A percentile compares a stretch with the other conserved stretches of the same genome.
These are phyloP conservation scores for Drosophila saltans DNA, from an alignment of 1,140 invertebrate species.

Conservation along the genomic window DNA sequence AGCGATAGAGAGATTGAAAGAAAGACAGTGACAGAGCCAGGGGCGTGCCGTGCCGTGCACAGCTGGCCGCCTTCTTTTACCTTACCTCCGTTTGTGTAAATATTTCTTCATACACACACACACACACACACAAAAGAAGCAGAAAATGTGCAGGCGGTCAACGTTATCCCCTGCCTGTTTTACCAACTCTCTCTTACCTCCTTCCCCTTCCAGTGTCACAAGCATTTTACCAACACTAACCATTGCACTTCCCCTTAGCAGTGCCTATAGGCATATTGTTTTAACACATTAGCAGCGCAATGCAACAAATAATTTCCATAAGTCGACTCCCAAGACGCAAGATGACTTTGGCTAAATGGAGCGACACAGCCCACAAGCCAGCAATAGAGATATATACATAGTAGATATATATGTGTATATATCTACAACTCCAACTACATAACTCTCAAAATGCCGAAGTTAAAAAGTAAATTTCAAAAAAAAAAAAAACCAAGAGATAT, in stretches of 20 bases:
- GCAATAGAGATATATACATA: slow-evolving; percentile 20
- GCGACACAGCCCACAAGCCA: slow-evolving; percentile 27
- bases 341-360: slow-evolving; percentile 53
- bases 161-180: not conserved
- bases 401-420: not conserved
- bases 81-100: slow-evolving; percentile 67
- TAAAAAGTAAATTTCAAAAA: slow-evolving; percentile 64
- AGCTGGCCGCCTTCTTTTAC: slow-evolving; percentile 53
- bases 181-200: no score
- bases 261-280: slow-evolving; percentile 70
- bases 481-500: slow-evolving; percentile 67
- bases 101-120: slow-evolving; percentile 71
- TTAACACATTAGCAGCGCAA: slow-evolving; percentile 83
- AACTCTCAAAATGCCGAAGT: slow-evolving; percentile 43
- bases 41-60: slow-evolving; percentile 61
- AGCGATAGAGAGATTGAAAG: slow-evolving; percentile 1
- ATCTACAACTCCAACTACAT: slow-evolving; percentile 2
- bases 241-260: slow-evolving; percentile 1
- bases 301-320: slow-evolving; percentile 83
- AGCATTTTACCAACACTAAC: not conserved
- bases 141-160: slow-evolving; percentile 53
- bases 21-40: slow-evolving; percentile 58
- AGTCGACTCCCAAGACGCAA: slow-evolving; percentile 28
- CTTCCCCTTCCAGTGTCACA: no score
- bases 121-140: slow-evolving; percentile 45